Base-by-base conservation (phyloP, 2,797 vertebrate species). In the Arrhamphus sclerolepis region DNA sequence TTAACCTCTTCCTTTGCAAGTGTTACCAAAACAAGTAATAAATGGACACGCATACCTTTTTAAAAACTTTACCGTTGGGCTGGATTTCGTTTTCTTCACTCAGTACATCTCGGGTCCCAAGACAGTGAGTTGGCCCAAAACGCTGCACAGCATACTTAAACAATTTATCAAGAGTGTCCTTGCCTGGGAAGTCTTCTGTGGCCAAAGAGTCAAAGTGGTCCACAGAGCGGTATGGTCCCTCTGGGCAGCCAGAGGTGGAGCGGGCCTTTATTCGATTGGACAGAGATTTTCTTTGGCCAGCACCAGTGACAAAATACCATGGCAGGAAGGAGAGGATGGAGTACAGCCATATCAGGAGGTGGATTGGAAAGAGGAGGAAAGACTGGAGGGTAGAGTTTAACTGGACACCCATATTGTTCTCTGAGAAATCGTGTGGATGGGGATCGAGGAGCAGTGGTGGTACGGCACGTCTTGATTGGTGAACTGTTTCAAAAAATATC, bases 11-110 rank as follows among this genome's bases (percentile, higher is more conserved):
- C 20, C 24, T 10, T 19, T 34, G 11, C 8, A 19, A 46, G 2
- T 0, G 7, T 24, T 1, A 50, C 11, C 2, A 21, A 20, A 58
- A 28, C 6, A 17, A 38, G 19, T 2, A 26, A 7, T 26, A 7
- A 4, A 13, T 4, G 1, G 3, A 21, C 13, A 43, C 19, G 6
- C 72, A 75, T 93, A 99, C 98, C 95, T 99, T 99, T 93, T 98
- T 98, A 88, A 99, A 99, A 41, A 98, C 92, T 89, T 98, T 98
- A 22, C 98, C 96, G 3, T 84, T 96, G 1, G 96, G 94, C 24
- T 99, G 97, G 77, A 92, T 89, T 89, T 99, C 98, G n/a, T 98
- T 97, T 64, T 98, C 97, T 81, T 97, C 93, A 50, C 93, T 96
- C 78, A 99, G 83, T 55, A 98, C 6, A 43, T 98, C 95, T 64